These are phyloP conservation scores for Ibycter americanus DNA, from an alignment of 2,797 vertebrate genomes.

Conservation along the genomic window DNA sequence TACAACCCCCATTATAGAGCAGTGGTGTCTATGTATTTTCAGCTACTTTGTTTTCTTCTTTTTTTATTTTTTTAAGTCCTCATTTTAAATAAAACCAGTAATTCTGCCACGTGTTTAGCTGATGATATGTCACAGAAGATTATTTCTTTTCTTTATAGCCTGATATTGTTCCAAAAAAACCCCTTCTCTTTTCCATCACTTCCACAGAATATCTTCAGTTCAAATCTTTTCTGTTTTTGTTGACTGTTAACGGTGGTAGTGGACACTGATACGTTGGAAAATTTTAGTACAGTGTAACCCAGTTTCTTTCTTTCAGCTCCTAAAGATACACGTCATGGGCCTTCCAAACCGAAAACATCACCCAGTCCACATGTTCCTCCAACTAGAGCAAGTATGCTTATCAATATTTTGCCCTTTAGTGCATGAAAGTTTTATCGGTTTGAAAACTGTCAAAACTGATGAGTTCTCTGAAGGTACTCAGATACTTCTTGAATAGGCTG, in stretches of 20 bases:
- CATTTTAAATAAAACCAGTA: not conserved
- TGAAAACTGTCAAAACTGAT: not conserved
- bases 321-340: slow-evolving; percentile 1
- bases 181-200: not conserved
- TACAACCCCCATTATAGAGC: not conserved
- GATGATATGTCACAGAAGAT: not conserved
- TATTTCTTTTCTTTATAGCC: not conserved
- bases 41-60: not conserved
- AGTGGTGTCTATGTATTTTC: not conserved
- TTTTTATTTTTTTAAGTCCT: not conserved
- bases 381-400: slow-evolving; percentile 66
- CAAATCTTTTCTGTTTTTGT: not conserved
- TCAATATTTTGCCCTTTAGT: not conserved
- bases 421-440: not conserved
- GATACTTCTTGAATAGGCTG: not conserved
- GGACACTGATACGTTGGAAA: not conserved
- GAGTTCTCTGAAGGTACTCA: not conserved
- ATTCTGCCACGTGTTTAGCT: not conserved
- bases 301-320: slow-evolving; percentile 68
- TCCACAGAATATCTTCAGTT: not conserved
- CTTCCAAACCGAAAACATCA: slow-evolving; percentile 59
- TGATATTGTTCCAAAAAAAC: not conserved
- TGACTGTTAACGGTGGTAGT: not conserved
- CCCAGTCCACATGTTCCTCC: slow-evolving; percentile 40
- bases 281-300: not conserved